Evolutionary conservation across 2,888 invertebrate genomes (phyloP), one percentile per base, ranked within the genome.

Genomic region (Urechis unicinctus): DNA sequence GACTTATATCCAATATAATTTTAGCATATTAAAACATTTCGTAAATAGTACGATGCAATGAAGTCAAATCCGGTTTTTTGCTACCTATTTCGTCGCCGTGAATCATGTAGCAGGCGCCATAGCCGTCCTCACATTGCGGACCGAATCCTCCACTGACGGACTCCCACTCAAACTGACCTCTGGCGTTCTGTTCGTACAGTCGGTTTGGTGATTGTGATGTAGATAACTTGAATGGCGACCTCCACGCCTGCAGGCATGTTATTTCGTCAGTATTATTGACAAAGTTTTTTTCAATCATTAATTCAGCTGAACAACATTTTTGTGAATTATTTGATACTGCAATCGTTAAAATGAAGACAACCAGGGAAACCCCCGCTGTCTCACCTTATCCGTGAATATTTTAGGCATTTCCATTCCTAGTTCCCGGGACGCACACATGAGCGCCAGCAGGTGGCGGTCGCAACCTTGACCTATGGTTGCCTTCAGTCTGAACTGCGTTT

Each of bases 391-490:
- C 46, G 44, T 57, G 54, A 69, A 69, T 26, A 70, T 50, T 13
- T 59, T 63, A n/a, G 69, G 70, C n/a, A 60, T 29, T 25, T 63
- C 64, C 58, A 67, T 61, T 45, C 67, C 65, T 28, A 69, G 54
- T 49, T 70, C 69, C 30, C 59, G 53, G 26, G 66, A 65, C 9
- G 60, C 62, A 42, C 58, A 60, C 52, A 61, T 67, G 48, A 84
- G 70, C 0, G 82, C 83, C 61, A 83, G 78, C 21, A 84, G 67
- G 68, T 84, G 83, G 4, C 84, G 71, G 70, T 84, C 84, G 57
- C 83, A 78, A 24, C 83, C 83, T 58, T 64, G 45, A 9, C 67
- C 69, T 25, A 61, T 51, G 13, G 66, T 67, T 21, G 70, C 68
- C 49, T 67, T 66, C 29, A 68, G 61, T 53, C 68, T 65, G 53